phyloP scores from a whole-genome alignment of 2,888 invertebrate genomes.

The Hofmannophila pseudospretella region DNA sequence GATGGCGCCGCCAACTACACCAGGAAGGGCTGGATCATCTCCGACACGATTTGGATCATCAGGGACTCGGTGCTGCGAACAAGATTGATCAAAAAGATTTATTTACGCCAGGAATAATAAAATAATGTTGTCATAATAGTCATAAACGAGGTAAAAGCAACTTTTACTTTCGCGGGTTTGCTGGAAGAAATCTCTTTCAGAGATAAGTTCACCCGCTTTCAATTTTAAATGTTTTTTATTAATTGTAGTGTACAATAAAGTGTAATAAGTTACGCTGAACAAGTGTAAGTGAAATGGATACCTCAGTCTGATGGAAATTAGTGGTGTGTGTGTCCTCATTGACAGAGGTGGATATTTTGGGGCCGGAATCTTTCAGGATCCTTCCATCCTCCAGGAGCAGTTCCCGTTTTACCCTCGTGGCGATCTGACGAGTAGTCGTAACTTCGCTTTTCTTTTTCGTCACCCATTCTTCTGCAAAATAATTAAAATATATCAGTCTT shows the following conservation, averaged over 20 bases:
- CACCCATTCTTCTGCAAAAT: constrained; percentile 91
- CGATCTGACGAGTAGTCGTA: constrained; percentile 93
- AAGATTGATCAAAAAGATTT: too few relatives aligned
- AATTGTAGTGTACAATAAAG: too few relatives aligned
- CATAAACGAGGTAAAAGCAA: too few relatives aligned
- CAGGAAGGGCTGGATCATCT: constrained; percentile 29
- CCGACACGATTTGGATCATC: constrained; percentile 44
- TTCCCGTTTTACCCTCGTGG: constrained; percentile 93
- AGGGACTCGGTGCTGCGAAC: constrained; percentile 62
- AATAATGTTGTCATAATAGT: too few relatives aligned
- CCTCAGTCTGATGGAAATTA: constrained; percentile 92
- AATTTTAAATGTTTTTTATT: too few relatives aligned
- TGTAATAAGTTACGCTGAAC: too few relatives aligned
- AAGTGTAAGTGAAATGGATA: too few relatives aligned
- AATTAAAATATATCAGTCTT: not conserved
- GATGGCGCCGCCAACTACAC: constrained; percentile 30
- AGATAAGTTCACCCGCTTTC: too few relatives aligned
- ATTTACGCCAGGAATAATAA: too few relatives aligned
- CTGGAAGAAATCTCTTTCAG: too few relatives aligned
- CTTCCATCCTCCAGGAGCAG: constrained; percentile 93
- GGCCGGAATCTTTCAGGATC: constrained; percentile 92
- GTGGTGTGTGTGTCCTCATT: constrained; percentile 94
- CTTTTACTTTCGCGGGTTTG: too few relatives aligned
- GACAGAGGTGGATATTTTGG: constrained; percentile 93
- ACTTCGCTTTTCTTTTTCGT: constrained; percentile 93